phyloP scores from a whole-genome alignment of 2,797 vertebrate genomes.

The Acipenser transmontanus region DNA sequence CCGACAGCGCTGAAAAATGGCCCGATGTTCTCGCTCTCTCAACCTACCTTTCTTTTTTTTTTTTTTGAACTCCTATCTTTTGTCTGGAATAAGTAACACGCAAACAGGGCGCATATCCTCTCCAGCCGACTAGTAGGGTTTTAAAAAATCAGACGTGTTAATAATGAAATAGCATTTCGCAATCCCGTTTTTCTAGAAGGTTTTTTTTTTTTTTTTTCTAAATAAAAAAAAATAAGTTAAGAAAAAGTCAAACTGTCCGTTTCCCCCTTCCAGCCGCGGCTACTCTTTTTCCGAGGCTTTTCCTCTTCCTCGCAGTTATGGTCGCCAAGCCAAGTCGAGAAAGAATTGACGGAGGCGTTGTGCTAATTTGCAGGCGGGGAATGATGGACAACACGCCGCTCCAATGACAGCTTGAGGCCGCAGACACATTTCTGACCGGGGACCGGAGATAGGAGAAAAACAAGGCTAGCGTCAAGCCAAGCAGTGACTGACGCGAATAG shows the following conservation, averaged over 20 bases:
- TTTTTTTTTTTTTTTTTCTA: slow-evolving; percentile 33
- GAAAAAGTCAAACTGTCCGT: not conserved
- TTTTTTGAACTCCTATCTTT: slow-evolving; percentile 62
- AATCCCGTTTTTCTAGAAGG: slow-evolving; percentile 42
- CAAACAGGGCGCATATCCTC: slow-evolving; percentile 55
- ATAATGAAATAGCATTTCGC: slow-evolving; percentile 36
- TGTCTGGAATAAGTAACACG: slow-evolving; percentile 72
- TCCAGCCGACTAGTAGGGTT: slow-evolving; percentile 46
- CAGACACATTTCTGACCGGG: slow-evolving; percentile 42
- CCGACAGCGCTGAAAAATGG: not conserved
- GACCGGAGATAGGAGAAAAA: slow-evolving; percentile 37
- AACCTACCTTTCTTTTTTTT: slow-evolving; percentile 47
- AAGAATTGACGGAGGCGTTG: slow-evolving; percentile 39
- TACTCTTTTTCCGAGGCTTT: slow-evolving; percentile 34
- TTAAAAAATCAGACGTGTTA: slow-evolving; percentile 33
- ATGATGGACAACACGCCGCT: slow-evolving; percentile 39
- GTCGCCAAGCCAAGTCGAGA: slow-evolving; percentile 31
- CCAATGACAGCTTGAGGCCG: slow-evolving; percentile 43
- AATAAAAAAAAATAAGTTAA: not conserved
- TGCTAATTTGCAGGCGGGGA: slow-evolving; percentile 31
- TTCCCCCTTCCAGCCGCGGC: slow-evolving; percentile 31
- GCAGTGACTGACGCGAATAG: slow-evolving; percentile 38
- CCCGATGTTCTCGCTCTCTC: not conserved
- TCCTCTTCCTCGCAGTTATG: slow-evolving; percentile 54
- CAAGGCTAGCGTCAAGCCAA: slow-evolving; percentile 12